Percentiles rank a stretch among this genome's conserved stretches.
Evolutionary conservation across 1,140 invertebrate genomes (phyloP).

Genomic region (Philotrypesis tridentata): DNA sequence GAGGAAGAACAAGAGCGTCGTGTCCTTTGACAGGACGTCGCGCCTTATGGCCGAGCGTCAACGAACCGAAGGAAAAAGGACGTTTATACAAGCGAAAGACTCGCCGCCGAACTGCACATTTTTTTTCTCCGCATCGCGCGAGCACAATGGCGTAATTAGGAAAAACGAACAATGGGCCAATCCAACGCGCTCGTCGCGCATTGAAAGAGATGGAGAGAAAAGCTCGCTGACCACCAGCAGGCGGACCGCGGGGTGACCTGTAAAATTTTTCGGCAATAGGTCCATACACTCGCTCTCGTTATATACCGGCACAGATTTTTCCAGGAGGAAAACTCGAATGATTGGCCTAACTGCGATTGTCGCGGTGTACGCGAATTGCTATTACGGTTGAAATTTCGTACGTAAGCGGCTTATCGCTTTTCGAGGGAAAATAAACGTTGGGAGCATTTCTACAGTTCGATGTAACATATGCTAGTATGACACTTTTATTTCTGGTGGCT

Average conservation of each 20-base stretch:
- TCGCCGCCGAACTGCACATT: neutral
- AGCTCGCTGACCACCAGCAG: neutral
- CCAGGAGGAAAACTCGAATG: neutral
- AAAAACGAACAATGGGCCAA: conserved; percentile 65
- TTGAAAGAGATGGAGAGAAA: conserved; percentile 1
- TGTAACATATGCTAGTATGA: too few species aligned
- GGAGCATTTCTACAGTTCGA: too few species aligned
- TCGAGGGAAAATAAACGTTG: too few species aligned
- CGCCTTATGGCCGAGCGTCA: neutral
- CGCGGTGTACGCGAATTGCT: neutral
- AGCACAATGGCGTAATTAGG: conserved; percentile 56
- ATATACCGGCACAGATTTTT: too few species aligned
- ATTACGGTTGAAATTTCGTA: neutral
- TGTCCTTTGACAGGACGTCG: neutral
- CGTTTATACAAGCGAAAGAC: neutral
- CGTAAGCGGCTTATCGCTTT: too few species aligned
- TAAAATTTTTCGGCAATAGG: neutral
- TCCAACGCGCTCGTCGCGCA: conserved; percentile 36
- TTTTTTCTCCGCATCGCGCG: conserved; percentile 39
- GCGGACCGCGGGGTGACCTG: neutral
- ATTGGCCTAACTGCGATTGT: neutral
- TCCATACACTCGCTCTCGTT: too few species aligned
- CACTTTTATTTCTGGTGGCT: too few species aligned
- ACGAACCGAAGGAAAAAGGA: neutral
- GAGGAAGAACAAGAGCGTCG: conserved; percentile 36